A percentile compares a stretch with the other conserved stretches of the same genome.
phyloP scores from a whole-genome alignment of 1,140 invertebrate genomes.

The Achroia grisella region DNA sequence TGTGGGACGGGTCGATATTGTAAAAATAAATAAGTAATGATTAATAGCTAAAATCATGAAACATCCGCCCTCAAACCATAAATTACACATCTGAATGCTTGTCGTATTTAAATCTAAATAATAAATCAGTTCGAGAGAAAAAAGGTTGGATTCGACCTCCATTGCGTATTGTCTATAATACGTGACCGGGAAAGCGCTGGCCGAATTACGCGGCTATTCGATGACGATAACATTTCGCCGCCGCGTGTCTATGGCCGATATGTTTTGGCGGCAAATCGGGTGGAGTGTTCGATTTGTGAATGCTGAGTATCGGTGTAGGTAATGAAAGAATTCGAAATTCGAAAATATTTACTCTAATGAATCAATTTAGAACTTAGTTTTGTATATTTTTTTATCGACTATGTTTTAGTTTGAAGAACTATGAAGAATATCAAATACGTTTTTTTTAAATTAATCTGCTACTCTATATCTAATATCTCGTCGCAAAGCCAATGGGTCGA shows the following conservation, averaged over 20 bases:
- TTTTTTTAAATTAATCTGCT: not conserved
- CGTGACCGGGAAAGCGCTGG: slow-evolving; percentile 37
- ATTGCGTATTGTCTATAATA: slow-evolving; percentile 16
- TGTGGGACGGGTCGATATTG: not conserved
- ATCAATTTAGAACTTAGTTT: not conserved
- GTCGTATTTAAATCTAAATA: slow-evolving; percentile 6
- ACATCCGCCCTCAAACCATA: slow-evolving; percentile 8
- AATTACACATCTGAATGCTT: slow-evolving; percentile 14
- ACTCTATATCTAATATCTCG: no score
- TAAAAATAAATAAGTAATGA: not conserved
- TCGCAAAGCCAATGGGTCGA: no score
- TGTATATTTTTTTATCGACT: not conserved
- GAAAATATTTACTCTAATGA: not conserved
- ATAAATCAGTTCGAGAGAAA: slow-evolving; percentile 37
- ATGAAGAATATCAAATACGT: not conserved
- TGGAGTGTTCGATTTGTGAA: no score
- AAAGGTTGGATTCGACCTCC: slow-evolving; percentile 15
- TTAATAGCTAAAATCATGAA: not conserved
- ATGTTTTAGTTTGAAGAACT: not conserved
- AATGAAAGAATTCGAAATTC: no score
- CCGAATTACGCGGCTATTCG: slow-evolving; percentile 33
- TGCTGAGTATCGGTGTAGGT: no score
- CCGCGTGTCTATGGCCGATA: slow-evolving; percentile 26
- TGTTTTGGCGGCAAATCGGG: slow-evolving; percentile 26
- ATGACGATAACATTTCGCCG: slow-evolving; percentile 14